Evolutionary conservation across 2,113 vertebrate genomes (phyloP), one percentile per base, ranked within the genome.

Genomic region (Hemicordylus capensis): DNA sequence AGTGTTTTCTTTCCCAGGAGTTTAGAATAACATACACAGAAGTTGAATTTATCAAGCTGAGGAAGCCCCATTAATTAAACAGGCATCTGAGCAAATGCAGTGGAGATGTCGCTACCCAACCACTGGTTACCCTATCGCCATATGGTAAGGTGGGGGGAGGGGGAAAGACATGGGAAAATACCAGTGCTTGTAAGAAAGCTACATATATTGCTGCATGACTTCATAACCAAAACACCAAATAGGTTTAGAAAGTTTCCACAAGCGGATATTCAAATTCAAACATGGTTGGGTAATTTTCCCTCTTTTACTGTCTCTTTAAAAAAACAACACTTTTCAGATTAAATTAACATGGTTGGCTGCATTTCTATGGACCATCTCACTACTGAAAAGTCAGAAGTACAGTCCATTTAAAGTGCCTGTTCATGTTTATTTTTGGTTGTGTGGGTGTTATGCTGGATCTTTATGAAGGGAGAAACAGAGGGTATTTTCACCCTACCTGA

Each of bases 1-100:
- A 86, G 31, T 87, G 88, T 92, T 94, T 91, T 89, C 89, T 85
- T 93, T 93, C 42, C 83, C 90, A 9, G 88, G 84, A 93, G 89
- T 93, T 94, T 79, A 87, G 84, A 93, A 84, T 91, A 94, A 95
- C 85, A 93, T 28, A 93, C 85, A 88, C 63, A 42, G 84, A 89
- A 81, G 67, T 90, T 85, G 37, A 83, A 94, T 88, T 87, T 94
- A 94, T 84, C 92, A 89, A 86, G 84, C 73, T 67, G 89, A 85
- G 69, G 81, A 92, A 92, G 72, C 78, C 87, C 92, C 87, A 76
- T 93, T 93, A 90, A 92, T 91, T 89, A 91, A 91, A 78, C 46
- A 54, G 76, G 78, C 58, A 51, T 28, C 66, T 3, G 69, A 92
- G 70, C 19, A 92, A 84, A 82, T 76, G 61, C 78, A 1, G 1